phyloP scores from a whole-genome alignment of 2,113 vertebrate species.

The Eurypyga helias region DNA sequence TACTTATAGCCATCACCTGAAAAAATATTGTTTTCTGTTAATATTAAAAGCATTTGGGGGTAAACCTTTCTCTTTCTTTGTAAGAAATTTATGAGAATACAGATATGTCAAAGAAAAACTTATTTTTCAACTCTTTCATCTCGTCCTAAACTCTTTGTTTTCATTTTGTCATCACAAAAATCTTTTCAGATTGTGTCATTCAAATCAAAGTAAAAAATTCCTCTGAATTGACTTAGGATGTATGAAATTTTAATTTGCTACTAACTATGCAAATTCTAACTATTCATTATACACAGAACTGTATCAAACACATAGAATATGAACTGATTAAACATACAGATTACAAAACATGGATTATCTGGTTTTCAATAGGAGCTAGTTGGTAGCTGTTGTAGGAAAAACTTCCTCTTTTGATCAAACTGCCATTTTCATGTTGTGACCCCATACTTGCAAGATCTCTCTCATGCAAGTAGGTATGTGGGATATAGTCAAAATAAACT shows the following conservation, averaged over 20 bases:
- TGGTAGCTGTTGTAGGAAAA: background rate
- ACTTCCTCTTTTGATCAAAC: background rate
- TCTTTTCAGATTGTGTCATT: background rate
- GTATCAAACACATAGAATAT: background rate
- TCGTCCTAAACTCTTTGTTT: background rate
- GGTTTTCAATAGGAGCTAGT: background rate
- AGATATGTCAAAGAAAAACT: background rate
- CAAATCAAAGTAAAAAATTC: background rate
- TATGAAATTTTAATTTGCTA: background rate
- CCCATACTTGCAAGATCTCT: background rate
- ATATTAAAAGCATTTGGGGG: background rate
- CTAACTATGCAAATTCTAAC: background rate
- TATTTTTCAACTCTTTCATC: background rate
- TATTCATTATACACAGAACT: background rate
- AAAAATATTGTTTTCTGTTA: background rate
- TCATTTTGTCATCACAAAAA: background rate
- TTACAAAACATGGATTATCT: background rate
- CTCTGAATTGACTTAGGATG: background rate
- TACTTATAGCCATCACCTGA: background rate
- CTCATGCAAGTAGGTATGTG: background rate
- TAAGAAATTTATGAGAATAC: background rate
- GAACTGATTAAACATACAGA: background rate
- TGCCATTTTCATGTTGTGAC: background rate
- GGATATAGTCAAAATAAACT: background rate
- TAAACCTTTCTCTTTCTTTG: background rate